Evolutionary conservation across 1,140 invertebrate genomes (phyloP).

Genomic region (Nymphalis io): DNA sequence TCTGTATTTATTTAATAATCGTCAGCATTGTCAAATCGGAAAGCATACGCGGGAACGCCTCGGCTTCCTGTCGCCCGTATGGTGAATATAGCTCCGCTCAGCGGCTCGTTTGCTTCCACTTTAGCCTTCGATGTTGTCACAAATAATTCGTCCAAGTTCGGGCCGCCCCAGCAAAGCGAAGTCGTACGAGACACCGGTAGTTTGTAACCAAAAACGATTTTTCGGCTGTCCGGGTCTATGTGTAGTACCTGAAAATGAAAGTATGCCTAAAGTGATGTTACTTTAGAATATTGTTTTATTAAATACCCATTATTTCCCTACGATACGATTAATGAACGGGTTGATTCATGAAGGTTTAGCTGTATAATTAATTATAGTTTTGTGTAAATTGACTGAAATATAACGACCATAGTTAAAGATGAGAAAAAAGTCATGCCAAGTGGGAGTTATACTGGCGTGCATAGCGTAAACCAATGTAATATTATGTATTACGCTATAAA

Average conservation of each 20-base stretch:
- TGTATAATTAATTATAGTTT: too few relatives aligned
- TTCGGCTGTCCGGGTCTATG: conserved; percentile 54
- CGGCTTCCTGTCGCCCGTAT: conserved; percentile 55
- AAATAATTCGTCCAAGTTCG: conserved; percentile 61
- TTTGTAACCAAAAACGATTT: conserved; percentile 58
- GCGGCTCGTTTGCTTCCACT: conserved; percentile 36
- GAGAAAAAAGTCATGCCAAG: too few relatives aligned
- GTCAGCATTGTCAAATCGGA: conserved; percentile 58
- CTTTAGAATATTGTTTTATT: too few relatives aligned
- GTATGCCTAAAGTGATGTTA: not conserved
- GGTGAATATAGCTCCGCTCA: conserved; percentile 62
- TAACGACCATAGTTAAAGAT: too few relatives aligned
- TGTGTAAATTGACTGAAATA: too few relatives aligned
- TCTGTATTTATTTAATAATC: conserved; percentile 42
- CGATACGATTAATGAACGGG: too few relatives aligned
- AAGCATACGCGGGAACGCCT: conserved; percentile 45
- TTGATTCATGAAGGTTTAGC: too few relatives aligned
- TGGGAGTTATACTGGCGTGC: too few relatives aligned
- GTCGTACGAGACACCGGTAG: conserved; percentile 57
- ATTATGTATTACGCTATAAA: too few relatives aligned
- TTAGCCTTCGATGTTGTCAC: conserved; percentile 58
- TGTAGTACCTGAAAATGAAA: conserved; percentile 52
- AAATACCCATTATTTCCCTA: not conserved
- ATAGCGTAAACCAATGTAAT: too few relatives aligned
- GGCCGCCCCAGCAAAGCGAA: conserved; percentile 65